A percentile compares a stretch with the other conserved stretches of the same genome.
These are phyloP conservation scores for Drosophila melanica DNA, from an alignment of 1,140 invertebrate genomes.

Conservation along the genomic window DNA sequence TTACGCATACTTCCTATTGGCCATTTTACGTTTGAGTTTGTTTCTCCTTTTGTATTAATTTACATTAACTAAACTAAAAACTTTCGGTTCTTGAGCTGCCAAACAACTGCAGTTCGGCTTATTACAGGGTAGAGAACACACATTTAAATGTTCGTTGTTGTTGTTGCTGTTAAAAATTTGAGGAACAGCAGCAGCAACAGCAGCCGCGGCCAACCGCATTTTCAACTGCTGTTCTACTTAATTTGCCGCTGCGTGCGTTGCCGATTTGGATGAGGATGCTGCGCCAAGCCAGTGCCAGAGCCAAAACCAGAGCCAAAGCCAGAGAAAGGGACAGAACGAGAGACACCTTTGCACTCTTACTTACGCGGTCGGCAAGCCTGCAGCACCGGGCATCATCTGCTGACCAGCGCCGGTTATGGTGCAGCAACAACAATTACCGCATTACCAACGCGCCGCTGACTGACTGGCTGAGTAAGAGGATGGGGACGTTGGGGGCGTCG, in stretches of 20 bases:
- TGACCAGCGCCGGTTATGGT: conserved; percentile 39
- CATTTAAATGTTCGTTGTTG: conserved; percentile 5
- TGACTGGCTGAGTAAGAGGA: conserved; percentile 41
- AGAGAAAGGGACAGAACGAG: not conserved
- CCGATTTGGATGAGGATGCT: conserved; percentile 63
- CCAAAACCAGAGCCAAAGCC: not conserved
- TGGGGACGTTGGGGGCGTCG: conserved; percentile 26
- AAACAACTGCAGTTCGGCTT: not conserved
- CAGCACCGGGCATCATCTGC: conserved; percentile 17
- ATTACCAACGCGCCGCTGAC: conserved; percentile 75
- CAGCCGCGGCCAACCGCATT: conserved; percentile 52
- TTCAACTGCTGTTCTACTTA: conserved; percentile 78
- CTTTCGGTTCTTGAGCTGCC: not conserved
- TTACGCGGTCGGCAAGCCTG: not conserved
- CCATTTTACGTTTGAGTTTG: not conserved
- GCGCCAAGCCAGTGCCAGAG: conserved; percentile 4
- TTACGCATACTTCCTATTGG: conserved; percentile 13
- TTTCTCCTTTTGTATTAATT: too few species aligned
- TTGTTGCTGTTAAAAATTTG: conserved; percentile 47
- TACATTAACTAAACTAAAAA: too few species aligned
- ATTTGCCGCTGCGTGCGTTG: conserved; percentile 79
- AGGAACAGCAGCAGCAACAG: conserved; percentile 29
- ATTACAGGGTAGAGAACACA: conserved; percentile 39
- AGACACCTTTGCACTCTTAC: conserved; percentile 3
- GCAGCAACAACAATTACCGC: conserved; percentile 76